Base-by-base conservation (phyloP, 2,888 invertebrate species). In the Deroplatys truncata region DNA sequence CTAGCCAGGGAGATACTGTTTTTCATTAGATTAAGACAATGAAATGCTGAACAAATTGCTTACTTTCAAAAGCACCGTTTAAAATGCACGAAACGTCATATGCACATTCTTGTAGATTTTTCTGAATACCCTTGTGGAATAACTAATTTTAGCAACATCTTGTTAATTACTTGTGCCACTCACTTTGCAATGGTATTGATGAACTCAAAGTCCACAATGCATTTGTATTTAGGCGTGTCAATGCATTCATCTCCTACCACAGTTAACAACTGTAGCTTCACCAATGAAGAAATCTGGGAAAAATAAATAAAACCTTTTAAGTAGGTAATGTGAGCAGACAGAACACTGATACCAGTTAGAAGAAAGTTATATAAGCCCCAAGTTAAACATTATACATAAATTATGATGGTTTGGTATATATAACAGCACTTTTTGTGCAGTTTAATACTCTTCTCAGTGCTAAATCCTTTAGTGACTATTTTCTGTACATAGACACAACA, bases 181-280 rank as follows among this genome's bases (percentile, higher is more conserved):
- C 35, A 94, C 94, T 96, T 97, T 1, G 98, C 96, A 84, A 98
- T 95, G 8, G 96, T 95, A 28, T 95, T 94, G 88, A 98, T 96
- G 92, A 98, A 97, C 92, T 98, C 97, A 84, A 97, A 95, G 28
- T 96, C 96, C 8, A 98, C 97, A 49, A 97, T 96, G 93, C 98
- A 98, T 93, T 98, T 98, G 92, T 97, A 97, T 92, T 97, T 98
- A 0, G 97, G 97, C 0, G 96, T 95, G 91, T 98, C 97, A 49
- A 98, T 94, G 92, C 96, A 96, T 90, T 95, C 96, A 92, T 96
- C 82, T 82, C 87, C 97, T 1, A 96, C 96, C 2, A 94, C 94
- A 16, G 96, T 95, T 88, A 98, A 94, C 83, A 98, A 94, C 92
- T 97, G 97, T 8, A 98, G 94, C 92, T 97, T 97, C 1, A 98